phyloP scores from a whole-genome alignment of 1,140 invertebrate species.

The Cardiocondyla obscurior region DNA sequence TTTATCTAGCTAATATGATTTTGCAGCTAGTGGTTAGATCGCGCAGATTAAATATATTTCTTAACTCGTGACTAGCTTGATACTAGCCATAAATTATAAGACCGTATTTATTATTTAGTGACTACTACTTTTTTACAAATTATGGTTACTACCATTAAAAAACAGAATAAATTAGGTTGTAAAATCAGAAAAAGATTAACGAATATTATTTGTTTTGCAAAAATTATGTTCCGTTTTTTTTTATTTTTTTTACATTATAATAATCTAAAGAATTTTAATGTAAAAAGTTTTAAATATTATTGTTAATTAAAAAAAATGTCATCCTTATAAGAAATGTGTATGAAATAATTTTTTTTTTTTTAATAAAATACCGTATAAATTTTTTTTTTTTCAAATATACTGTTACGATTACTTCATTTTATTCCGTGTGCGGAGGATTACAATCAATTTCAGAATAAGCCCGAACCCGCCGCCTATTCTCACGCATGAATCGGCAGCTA shows the following conservation, averaged over 20 bases:
- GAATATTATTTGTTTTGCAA: slow-evolving; percentile 52
- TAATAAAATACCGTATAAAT: not conserved
- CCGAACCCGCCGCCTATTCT: slow-evolving; percentile 25
- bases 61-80: too few species aligned
- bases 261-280: not conserved
- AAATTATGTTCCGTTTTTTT: too few species aligned
- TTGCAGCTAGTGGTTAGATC: too few species aligned
- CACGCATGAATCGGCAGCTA: slow-evolving; percentile 62
- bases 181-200: slow-evolving; percentile 37
- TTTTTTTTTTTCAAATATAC: not conserved
- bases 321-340: not conserved
- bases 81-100: too few species aligned
- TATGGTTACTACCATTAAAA: slow-evolving; percentile 21
- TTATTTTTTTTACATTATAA: too few species aligned
- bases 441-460: slow-evolving; percentile 57
- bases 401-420: not conserved
- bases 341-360: not conserved
- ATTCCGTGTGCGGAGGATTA: slow-evolving; percentile 40
- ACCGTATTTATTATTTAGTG: too few species aligned
- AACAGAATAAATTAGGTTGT: slow-evolving; percentile 33
- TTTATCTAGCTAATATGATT: too few species aligned
- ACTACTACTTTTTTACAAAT: too few species aligned
- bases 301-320: not conserved
- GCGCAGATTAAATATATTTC: too few species aligned
- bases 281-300: not conserved